Percentiles rank a stretch among this genome's conserved stretches.
phyloP scores from a whole-genome alignment of 2,888 invertebrate genomes.

The Thymelicus acteon region DNA sequence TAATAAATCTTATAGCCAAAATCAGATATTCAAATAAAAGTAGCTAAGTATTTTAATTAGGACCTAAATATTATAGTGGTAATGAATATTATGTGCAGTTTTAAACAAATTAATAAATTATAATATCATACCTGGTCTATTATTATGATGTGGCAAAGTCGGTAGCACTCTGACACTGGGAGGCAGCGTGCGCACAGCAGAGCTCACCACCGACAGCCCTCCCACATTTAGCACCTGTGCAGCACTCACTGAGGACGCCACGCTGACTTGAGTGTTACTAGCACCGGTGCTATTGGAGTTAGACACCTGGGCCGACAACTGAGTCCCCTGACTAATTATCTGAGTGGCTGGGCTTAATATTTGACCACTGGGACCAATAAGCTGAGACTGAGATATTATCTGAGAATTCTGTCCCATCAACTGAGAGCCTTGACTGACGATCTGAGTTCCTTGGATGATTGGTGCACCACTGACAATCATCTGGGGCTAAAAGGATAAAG shows the following conservation, averaged over 20 bases:
- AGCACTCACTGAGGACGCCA: conserved; percentile 61
- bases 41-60: too few relatives aligned
- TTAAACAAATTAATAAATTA: too few relatives aligned
- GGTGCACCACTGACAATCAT: conserved; percentile 77
- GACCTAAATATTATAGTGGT: too few relatives aligned
- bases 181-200: conserved; percentile 72
- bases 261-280: conserved; percentile 59
- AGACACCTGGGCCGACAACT: conserved; percentile 68
- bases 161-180: conserved; percentile 76
- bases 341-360: conserved; percentile 74
- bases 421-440: conserved; percentile 76
- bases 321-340: conserved; percentile 78
- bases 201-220: conserved; percentile 70
- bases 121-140: conserved; percentile 65
- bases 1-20: too few relatives aligned
- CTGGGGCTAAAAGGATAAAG: conserved; percentile 64
- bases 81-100: too few relatives aligned
- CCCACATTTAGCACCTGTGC: conserved; percentile 73
- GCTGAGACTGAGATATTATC: conserved; percentile 72
- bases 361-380: conserved; percentile 67
- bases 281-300: conserved; percentile 57
- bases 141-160: conserved; percentile 70
- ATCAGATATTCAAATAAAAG: too few relatives aligned
- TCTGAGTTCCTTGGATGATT: conserved; percentile 74
- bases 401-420: conserved; percentile 70